Evolutionary conservation across 2,888 invertebrate species (phyloP).

Genomic region (Lottia gigantea): DNA sequence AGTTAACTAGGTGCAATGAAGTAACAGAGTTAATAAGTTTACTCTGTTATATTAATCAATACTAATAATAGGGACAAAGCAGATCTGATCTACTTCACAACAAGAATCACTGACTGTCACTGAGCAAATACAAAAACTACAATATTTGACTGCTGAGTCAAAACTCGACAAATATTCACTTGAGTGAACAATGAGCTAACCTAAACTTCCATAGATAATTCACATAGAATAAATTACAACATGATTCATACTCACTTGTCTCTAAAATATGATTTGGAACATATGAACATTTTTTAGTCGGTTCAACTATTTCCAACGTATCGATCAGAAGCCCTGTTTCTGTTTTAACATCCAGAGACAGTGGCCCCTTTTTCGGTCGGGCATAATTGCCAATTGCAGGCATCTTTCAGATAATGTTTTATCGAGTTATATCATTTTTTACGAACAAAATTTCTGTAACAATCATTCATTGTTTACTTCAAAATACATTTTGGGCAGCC

Average conservation of each 20-base stretch:
- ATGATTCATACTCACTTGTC: slow-evolving; percentile 44
- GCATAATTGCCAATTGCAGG: background rate
- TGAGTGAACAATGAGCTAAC: no score
- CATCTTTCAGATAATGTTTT: background rate
- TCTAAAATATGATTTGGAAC: slow-evolving; percentile 58
- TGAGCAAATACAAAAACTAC: no score
- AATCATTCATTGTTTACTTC: background rate
- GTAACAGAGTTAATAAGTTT: no score
- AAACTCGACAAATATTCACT: no score
- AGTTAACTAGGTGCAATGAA: no score
- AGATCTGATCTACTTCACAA: no score
- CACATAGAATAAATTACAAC: no score
- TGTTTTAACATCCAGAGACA: slow-evolving; percentile 24
- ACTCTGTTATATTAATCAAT: no score
- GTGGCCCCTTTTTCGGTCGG: slow-evolving; percentile 20
- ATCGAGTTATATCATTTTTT: background rate
- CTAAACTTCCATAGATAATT: no score
- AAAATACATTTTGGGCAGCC: background rate
- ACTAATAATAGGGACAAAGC: no score
- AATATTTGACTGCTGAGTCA: no score
- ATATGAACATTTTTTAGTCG: slow-evolving; percentile 42
- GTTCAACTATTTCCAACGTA: slow-evolving; percentile 60
- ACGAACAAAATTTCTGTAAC: background rate
- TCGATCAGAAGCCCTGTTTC: slow-evolving; percentile 47
- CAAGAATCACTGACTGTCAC: no score